Evolutionary conservation across 2,797 vertebrate species (phyloP), one percentile per base, ranked within the genome.

Genomic region (Falco rusticolus): DNA sequence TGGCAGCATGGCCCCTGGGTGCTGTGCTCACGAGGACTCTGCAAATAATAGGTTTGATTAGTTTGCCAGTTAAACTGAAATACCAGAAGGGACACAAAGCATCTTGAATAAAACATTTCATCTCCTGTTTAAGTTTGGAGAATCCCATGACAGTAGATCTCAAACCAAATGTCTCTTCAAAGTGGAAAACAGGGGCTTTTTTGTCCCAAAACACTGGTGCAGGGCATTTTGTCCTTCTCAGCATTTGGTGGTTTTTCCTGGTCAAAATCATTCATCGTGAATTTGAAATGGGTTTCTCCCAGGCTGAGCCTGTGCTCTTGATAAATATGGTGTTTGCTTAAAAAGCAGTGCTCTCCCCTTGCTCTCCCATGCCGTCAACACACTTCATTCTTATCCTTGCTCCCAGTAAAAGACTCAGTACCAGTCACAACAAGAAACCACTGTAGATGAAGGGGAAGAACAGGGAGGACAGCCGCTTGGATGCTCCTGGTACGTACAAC

Each of bases 1-100:
- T 72, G 83, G 87, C 87, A 95, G 87, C 72, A 26, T 16, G 41
- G 14, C 9, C 60, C 34, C 39, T 16, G 1, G 84, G 91, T 45
- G 75, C 87, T 80, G 84, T 45, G 76, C 41, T 95, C 65, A 53
- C 31, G 29, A 93, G 72, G 59, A 45, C 74, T 91, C 77, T 84
- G 87, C 81, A 97, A 96, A 92, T 94, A 93, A 95, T 84, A 81
- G 80, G 74, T 75, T 96, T 96, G 90, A 94, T 92, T 89, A 84
- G 92, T 92, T 95, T 95, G 28, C 69, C 1, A 0, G 48, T 91
- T 96, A 94, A 95, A 95, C 50, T 47, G 66, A 72, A 93, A 79
- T 64, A 94, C 78, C 89, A 91, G 84, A 94, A 94, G 84, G 60
- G 81, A 93, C 78, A 92, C 83, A 94, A 95, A 85, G 34, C 63